These are phyloP conservation scores for Drosophila repleta DNA, from an alignment of 1,140 invertebrate genomes.

Conservation along the genomic window DNA sequence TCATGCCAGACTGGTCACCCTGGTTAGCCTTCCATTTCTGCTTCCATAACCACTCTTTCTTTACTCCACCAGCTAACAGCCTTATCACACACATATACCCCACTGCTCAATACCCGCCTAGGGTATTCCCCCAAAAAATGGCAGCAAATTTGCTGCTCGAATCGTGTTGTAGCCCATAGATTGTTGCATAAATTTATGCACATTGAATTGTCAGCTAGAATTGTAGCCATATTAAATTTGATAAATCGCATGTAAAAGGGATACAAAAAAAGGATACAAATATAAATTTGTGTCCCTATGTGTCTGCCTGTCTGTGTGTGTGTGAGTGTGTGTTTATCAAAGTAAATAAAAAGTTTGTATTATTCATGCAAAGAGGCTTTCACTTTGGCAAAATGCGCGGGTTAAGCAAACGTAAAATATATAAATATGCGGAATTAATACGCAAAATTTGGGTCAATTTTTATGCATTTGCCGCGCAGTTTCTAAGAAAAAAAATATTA, in stretches of 20 bases:
- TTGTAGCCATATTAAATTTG: conserved; percentile 56
- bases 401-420: conserved; percentile 67
- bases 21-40: too few species aligned
- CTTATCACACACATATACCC: too few species aligned
- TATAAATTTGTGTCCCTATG: conserved; percentile 31
- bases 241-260: conserved; percentile 58
- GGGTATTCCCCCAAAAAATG: background rate
- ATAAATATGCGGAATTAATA: conserved; percentile 74
- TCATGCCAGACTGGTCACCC: too few species aligned
- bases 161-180: conserved; percentile 23
- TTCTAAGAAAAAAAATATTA: conserved; percentile 8
- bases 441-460: conserved; percentile 76
- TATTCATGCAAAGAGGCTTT: conserved; percentile 61
- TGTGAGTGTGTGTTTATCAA: conserved; percentile 5
- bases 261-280: conserved; percentile 24
- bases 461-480: conserved; percentile 53
- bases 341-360: conserved; percentile 36
- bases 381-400: conserved; percentile 24
- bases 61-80: too few species aligned
- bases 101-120: background rate
- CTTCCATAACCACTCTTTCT: too few species aligned
- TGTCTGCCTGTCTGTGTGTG: background rate
- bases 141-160: conserved; percentile 32
- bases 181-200: conserved; percentile 46
- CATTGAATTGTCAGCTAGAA: conserved; percentile 68